phyloP scores from a whole-genome alignment of 2,888 invertebrate genomes.

The Sinodicranocentrus sp. region DNA sequence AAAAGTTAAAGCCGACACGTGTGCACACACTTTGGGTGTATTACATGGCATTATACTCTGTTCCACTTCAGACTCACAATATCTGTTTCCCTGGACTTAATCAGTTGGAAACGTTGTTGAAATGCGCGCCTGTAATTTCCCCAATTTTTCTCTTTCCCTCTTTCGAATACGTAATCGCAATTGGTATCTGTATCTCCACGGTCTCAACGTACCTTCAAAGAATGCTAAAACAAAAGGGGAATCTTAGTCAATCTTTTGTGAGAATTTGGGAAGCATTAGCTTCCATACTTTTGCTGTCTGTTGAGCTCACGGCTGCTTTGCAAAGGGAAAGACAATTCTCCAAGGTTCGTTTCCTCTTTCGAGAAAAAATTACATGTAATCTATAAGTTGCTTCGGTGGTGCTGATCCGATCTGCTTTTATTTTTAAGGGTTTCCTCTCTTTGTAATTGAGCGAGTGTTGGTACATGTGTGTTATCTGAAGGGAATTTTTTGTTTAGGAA shows the following conservation, averaged over 20 bases:
- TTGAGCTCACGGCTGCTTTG: too few species aligned
- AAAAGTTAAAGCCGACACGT: constrained; percentile 28
- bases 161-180: constrained; percentile 56
- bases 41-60: neutral
- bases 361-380: constrained; percentile 24
- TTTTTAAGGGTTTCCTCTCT: too few species aligned
- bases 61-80: constrained; percentile 3
- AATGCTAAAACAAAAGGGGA: too few species aligned
- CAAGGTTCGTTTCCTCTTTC: neutral
- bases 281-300: too few species aligned
- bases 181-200: too few species aligned
- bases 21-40: neutral
- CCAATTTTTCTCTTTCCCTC: constrained; percentile 55
- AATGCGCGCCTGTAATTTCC: constrained; percentile 51
- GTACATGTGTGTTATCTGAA: too few species aligned
- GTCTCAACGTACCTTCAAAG: too few species aligned
- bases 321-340: neutral
- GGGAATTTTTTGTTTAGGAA: too few species aligned
- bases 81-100: constrained; percentile 55
- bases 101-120: constrained; percentile 59
- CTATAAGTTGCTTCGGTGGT: constrained; percentile 2
- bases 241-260: constrained; percentile 12
- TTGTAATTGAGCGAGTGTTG: too few species aligned
- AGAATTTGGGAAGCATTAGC: constrained; percentile 8
- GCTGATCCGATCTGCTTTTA: neutral